Evolutionary conservation across 2,888 invertebrate species (phyloP).

Genomic region (Pristionchus arcanus): DNA sequence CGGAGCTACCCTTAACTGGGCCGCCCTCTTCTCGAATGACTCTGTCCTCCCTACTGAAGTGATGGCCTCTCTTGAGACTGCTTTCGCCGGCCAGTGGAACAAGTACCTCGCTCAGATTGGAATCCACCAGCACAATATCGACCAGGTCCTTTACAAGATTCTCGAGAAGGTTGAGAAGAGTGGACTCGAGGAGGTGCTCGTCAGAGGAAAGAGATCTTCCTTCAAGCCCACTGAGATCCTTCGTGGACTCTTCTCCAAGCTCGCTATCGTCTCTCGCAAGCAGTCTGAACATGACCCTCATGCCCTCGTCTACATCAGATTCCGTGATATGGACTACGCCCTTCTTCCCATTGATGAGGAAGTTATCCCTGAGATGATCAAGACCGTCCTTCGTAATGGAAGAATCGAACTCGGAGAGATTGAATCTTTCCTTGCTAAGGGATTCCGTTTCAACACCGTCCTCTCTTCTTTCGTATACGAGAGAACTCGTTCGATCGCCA

Average conservation of each 20-base stretch:
- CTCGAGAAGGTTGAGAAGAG: conserved; percentile 61
- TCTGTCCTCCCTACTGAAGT: conserved; percentile 63
- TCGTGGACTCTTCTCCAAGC: conserved; percentile 66
- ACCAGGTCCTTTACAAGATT: conserved; percentile 62
- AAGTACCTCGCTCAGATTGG: conserved; percentile 65
- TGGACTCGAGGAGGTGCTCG: conserved; percentile 65
- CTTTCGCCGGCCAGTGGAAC: conserved; percentile 68
- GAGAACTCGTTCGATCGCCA: conserved; percentile 63
- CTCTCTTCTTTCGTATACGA: conserved; percentile 63
- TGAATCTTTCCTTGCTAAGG: conserved; percentile 56
- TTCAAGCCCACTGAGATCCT: conserved; percentile 58
- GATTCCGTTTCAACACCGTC: conserved; percentile 43
- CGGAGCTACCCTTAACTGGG: conserved; percentile 66
- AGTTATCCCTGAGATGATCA: conserved; percentile 53
- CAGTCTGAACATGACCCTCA: conserved; percentile 58
- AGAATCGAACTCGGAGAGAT: conserved; percentile 54
- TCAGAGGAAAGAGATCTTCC: conserved; percentile 64
- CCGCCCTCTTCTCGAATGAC: conserved; percentile 70
- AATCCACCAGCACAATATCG: conserved; percentile 67
- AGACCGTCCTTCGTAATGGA: conserved; percentile 39
- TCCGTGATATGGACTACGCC: conserved; percentile 70
- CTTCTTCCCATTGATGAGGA: conserved; percentile 68
- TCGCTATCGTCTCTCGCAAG: conserved; percentile 64
- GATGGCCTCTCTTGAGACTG: conserved; percentile 61
- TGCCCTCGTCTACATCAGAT: conserved; percentile 67